Conservation (phyloP, 2,113 vertebrate genomes). For the Elgaria multicarinata region DNA sequence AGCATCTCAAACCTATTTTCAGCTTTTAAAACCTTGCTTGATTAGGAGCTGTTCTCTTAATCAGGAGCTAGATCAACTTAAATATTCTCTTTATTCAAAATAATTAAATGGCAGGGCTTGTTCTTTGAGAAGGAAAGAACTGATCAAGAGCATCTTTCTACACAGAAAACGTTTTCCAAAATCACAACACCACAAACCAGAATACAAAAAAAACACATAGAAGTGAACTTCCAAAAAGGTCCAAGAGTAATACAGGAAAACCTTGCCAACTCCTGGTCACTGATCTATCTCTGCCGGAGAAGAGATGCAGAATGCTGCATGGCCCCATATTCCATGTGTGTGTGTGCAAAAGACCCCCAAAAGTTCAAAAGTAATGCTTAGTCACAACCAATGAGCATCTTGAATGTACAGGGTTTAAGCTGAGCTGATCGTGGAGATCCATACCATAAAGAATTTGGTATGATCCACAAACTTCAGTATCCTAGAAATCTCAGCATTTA, state of each 20-base stretch:
- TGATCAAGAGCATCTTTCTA: not conserved
- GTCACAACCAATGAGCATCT: not conserved
- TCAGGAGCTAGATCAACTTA: not conserved
- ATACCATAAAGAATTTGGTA: not conserved
- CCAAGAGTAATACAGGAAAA: not conserved
- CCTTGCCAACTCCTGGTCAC: not conserved
- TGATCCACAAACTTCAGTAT: not conserved
- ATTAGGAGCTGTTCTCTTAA: slow-evolving; percentile 1
- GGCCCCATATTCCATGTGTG: not conserved
- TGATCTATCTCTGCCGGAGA: no score
- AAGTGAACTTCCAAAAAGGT: not conserved
- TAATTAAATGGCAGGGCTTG: not conserved
- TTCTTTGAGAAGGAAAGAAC: not conserved
- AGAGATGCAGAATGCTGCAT: not conserved
- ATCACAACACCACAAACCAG: not conserved
- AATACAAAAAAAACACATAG: not conserved
- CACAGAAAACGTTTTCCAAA: not conserved
- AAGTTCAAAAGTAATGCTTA: not conserved
- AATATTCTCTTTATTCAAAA: not conserved
- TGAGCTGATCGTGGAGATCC: not conserved
- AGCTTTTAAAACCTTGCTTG: not conserved
- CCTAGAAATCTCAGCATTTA: not conserved
- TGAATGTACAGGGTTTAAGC: not conserved
- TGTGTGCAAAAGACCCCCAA: not conserved
- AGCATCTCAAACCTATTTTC: not conserved